phyloP scores from a whole-genome alignment of 2,113 vertebrate genomes.

The Sapayoa aenigma region DNA sequence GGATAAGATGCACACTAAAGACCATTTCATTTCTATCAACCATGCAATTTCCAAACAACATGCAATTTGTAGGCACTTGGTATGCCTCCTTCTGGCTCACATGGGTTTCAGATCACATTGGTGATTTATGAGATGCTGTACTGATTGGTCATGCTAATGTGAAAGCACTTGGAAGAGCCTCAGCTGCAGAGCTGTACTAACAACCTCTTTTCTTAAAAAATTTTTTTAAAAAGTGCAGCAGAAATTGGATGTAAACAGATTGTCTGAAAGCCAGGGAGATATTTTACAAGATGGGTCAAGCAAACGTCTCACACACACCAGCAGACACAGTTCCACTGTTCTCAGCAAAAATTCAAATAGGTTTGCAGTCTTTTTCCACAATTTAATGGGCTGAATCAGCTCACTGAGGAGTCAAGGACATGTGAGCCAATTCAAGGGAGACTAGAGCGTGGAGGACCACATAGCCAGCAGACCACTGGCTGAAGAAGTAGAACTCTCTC shows the following conservation, averaged over 20 bases:
- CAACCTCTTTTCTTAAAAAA: not conserved
- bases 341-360: not conserved
- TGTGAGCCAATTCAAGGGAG: not conserved
- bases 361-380: accelerated
- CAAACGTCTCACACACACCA: not conserved
- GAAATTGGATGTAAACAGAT: not conserved
- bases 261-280: not conserved
- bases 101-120: accelerated
- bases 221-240: not conserved
- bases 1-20: not conserved
- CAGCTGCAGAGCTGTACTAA: not conserved
- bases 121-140: not conserved
- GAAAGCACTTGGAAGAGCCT: not conserved
- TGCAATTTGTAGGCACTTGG: not conserved
- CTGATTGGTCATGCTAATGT: not conserved
- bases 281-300: not conserved
- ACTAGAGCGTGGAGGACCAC: not conserved
- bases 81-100: not conserved
- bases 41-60: not conserved
- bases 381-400: not conserved
- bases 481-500: not conserved
- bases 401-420: not conserved
- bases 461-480: not conserved
- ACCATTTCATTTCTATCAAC: not conserved
- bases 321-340: not conserved